Base-by-base conservation (phyloP, 2,797 vertebrate genomes). In the Clarias laeviceps region DNA sequence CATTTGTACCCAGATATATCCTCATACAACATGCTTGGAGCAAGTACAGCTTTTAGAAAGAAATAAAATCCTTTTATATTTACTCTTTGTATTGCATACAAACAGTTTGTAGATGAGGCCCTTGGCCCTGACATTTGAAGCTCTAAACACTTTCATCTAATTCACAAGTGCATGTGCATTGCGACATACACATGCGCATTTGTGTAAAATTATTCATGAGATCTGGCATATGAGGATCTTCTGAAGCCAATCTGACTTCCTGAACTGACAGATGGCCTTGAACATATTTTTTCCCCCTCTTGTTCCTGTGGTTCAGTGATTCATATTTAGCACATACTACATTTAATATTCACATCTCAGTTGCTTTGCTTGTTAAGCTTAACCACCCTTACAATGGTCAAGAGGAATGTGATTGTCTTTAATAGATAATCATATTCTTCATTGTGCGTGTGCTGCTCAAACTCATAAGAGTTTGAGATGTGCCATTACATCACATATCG, bases 281-380 rank as follows among this genome's bases (percentile, higher is more conserved):
- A 72, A 72, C 65, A 62, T 7, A 54, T 17, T 74, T 54, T 54
- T 65, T 88, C 73, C 61, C 45, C 12, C 64, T 66, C 85, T 40
- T 81, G 15, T 66, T 32, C 64, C 64, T 89, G 89, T 73, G 81
- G 62, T 37, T 40, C 89, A 86, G 70, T 85, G 88, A 91, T 82
- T 88, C 88, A 0, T 88, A 85, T 78, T 82, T 74, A 22, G 22
- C 5, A 37, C 64, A 9, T 32, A 80, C 85, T 87, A 91, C 34
- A 69, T 34, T 69, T 69, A 80, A 87, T 87, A 91, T 89, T 91
- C 84, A 90, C 85, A 87, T 91, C 87, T 91, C 86, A 85, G n/a
- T 45, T 45, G 37, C 12, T 24, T 72, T 45, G 37, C 69, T 40
- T 72, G 4, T 5, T 85, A 79, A 86, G 83, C 78, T 85, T 89